Percentiles rank a stretch among this genome's conserved stretches.
phyloP scores from a whole-genome alignment of 2,113 vertebrate genomes.

The Panthera uncia region DNA sequence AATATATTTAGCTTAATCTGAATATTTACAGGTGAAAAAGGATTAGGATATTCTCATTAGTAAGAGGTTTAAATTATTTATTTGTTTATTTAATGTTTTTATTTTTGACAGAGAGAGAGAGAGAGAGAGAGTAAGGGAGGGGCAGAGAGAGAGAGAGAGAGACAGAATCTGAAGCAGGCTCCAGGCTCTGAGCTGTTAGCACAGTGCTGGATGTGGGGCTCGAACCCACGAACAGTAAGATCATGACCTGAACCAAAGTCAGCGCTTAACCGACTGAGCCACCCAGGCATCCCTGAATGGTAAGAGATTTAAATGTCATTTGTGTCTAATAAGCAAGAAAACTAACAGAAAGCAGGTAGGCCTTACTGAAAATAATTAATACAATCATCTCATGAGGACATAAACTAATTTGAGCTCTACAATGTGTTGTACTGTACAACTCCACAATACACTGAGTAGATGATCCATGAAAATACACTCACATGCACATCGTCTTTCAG shows the following conservation, averaged over 20 bases:
- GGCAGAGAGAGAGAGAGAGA: no score
- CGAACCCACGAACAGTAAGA: no score
- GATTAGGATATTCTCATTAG: constrained; percentile 11
- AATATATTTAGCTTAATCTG: not conserved
- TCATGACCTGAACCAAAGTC: no score
- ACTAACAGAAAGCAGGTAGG: not conserved
- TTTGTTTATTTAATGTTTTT: no score
- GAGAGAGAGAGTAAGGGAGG: no score
- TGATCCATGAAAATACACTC: not conserved
- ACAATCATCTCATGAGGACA: not conserved
- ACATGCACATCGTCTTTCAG: not conserved
- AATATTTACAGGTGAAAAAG: not conserved
- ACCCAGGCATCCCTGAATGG: not conserved
- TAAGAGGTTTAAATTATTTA: not conserved
- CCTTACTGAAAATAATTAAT: not conserved
- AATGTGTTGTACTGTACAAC: not conserved
- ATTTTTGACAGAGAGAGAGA: no score
- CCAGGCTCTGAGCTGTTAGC: no score
- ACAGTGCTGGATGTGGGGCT: no score
- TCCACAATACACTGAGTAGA: not conserved
- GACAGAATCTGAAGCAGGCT: no score
- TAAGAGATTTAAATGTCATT: constrained; percentile 4
- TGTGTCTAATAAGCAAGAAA: not conserved
- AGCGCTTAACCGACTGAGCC: no score
- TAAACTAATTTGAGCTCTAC: not conserved